These are phyloP conservation scores for Idaea biselata DNA, from an alignment of 2,888 invertebrate genomes.

Conservation along the genomic window DNA sequence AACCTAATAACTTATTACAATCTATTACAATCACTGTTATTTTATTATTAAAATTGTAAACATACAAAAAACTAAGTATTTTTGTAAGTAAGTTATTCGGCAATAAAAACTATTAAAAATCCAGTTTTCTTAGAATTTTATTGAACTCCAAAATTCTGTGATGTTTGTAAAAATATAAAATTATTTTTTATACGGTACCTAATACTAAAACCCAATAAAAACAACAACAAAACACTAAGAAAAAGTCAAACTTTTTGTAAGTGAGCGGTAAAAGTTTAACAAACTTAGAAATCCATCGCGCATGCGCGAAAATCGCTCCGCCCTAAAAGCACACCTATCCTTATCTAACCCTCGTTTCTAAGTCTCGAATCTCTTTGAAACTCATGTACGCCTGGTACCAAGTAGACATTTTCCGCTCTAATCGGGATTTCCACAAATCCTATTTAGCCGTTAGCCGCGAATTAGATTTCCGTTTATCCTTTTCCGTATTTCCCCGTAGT, in stretches of 20 bases:
- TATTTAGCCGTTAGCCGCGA: slow-evolving; percentile 56
- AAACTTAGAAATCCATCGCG: slow-evolving; percentile 17
- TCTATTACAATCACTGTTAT: too few species aligned
- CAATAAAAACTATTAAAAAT: too few species aligned
- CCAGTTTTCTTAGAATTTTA: too few species aligned
- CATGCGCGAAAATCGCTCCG: slow-evolving; percentile 44
- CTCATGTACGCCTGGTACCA: slow-evolving; percentile 60
- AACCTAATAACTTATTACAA: too few species aligned
- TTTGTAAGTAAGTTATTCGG: too few species aligned
- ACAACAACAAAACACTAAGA: too few species aligned
- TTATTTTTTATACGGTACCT: too few species aligned
- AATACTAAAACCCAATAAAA: too few species aligned
- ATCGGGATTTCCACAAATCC: slow-evolving; percentile 76
- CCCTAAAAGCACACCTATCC: slow-evolving; percentile 47
- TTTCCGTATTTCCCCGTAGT: slow-evolving; percentile 21
- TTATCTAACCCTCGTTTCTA: slow-evolving; percentile 43
- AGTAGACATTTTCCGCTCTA: slow-evolving; percentile 80
- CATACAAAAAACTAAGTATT: too few species aligned
- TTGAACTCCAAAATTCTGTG: too few species aligned
- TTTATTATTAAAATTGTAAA: too few species aligned
- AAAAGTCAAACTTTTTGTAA: neutral
- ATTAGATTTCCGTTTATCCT: slow-evolving; percentile 62
- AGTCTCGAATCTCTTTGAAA: slow-evolving; percentile 22
- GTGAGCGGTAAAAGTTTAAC: neutral
- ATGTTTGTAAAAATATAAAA: too few species aligned